Base-by-base conservation (phyloP, 2,888 invertebrate species). In the Neoscelio sp. region DNA sequence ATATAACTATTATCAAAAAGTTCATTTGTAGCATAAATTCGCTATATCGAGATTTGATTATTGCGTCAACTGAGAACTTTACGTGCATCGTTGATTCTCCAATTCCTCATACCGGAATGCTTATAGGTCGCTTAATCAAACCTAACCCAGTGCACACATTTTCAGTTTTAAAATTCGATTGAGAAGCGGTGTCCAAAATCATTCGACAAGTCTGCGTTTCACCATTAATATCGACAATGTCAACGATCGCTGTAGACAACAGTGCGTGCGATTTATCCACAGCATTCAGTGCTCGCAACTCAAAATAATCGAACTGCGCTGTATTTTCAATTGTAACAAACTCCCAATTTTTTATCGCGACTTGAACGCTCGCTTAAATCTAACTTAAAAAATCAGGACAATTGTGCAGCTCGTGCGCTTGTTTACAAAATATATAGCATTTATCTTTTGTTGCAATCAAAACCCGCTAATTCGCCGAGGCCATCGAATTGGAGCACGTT, bases 91-190 rank as follows among this genome's bases (percentile, higher is more conserved):
- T 38, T 23, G 33, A 60, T 5, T 20, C 20, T 7, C 60, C 48
- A 44, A 70, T 58, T 12, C 70, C 70, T n/a, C 20, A 46, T 38
- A 70, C 18, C 23, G 20, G 52, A 18, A 20, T 50, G 35, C 52
- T 26, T 2, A 65, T n/a, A 1, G n/a, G 8, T 28, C 20, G 38
- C 35, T 3, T 50, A 33, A 13, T 13, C 15, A 67, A 40, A 10
- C 54, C 44, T 8, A 75, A 33, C 20, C 18, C 48, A 5, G n/a
- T 35, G 10, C 18, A 33, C 7, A 44, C 7, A 12, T 23, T 23
- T 18, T 20, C 23, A 7, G 52, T 52, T 12, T 33, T 26, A 35
- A 52, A 52, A 26, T 52, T 52, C 1, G 52, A 52, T 12, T 52
- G 35, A 8, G 52, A 52, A 1, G 28, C 28, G 1, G 13, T 1